Percentiles rank a stretch among this genome's conserved stretches.
These are phyloP conservation scores for Ypsolopha sequella DNA, from an alignment of 2,888 invertebrate species.

Conservation along the genomic window DNA sequence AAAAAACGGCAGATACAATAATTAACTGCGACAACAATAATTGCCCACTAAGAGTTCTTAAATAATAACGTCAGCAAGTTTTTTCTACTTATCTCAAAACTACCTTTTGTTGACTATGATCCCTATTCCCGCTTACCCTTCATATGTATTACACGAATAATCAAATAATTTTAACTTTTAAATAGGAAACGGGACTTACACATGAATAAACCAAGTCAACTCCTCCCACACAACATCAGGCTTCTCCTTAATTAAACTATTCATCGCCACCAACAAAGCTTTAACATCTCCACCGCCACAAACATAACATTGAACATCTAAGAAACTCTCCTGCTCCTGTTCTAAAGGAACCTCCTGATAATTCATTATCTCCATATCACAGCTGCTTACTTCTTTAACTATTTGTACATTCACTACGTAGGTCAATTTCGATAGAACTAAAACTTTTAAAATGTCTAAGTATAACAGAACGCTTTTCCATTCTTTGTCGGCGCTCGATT, in stretches of 20 bases:
- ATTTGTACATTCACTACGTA: conserved; percentile 62
- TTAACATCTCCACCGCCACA: conserved; percentile 67
- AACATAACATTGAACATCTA: conserved; percentile 73
- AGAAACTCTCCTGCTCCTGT: conserved; percentile 33
- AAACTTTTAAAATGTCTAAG: conserved; percentile 43
- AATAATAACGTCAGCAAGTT: too few species aligned
- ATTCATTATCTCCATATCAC: conserved; percentile 48
- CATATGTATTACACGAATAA: too few species aligned
- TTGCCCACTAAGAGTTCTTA: too few species aligned
- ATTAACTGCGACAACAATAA: too few species aligned
- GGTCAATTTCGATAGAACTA: conserved; percentile 48
- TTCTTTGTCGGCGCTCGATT: conserved; percentile 41
- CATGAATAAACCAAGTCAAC: conserved; percentile 76
- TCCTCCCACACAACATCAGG: conserved; percentile 78
- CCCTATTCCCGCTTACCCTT: too few species aligned
- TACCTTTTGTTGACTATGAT: too few species aligned
- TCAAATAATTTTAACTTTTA: too few species aligned
- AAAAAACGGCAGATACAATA: too few species aligned
- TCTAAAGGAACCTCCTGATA: conserved; percentile 48
- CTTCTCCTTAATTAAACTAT: conserved; percentile 68
- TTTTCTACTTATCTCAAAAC: too few species aligned
- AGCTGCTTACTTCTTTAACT: conserved; percentile 46
- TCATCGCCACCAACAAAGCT: conserved; percentile 72
- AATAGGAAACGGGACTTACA: conserved; percentile 55
- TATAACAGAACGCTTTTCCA: conserved; percentile 46